phyloP scores from a whole-genome alignment of 2,888 invertebrate genomes.

The Nemotelus pantherinus region DNA sequence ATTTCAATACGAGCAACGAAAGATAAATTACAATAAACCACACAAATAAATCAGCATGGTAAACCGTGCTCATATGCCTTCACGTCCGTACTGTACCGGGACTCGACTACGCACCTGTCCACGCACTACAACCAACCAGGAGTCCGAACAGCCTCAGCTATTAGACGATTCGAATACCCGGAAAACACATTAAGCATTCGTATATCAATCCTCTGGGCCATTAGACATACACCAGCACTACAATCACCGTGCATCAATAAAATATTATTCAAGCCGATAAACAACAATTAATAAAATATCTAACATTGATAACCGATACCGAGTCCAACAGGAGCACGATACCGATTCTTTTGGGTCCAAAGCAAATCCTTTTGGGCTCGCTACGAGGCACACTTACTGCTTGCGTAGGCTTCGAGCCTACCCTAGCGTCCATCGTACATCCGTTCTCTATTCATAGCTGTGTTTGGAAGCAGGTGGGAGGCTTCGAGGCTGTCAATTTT shows the following conservation, averaged over 20 bases:
- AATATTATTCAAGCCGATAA: slow-evolving; percentile 35
- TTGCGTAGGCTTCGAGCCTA: too few species aligned
- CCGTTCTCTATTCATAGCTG: too few species aligned
- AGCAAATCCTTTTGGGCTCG: too few species aligned
- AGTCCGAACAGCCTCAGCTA: background rate
- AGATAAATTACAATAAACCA: slow-evolving; percentile 37
- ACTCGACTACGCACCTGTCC: slow-evolving; percentile 30
- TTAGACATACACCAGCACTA: slow-evolving; percentile 17
- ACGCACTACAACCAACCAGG: background rate
- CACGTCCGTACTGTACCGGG: background rate
- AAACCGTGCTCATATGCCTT: slow-evolving; percentile 21
- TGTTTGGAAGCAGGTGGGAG: too few species aligned
- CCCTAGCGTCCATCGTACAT: too few species aligned
- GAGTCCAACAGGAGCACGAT: background rate
- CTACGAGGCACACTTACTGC: too few species aligned
- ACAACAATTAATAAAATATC: slow-evolving; percentile 41
- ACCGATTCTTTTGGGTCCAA: background rate
- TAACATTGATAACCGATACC: slow-evolving; percentile 22
- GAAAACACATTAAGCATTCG: slow-evolving; percentile 12
- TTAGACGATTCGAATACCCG: slow-evolving; percentile 6
- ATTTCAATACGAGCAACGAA: slow-evolving; percentile 6
- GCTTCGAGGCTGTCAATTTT: too few species aligned
- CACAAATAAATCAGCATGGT: slow-evolving; percentile 35
- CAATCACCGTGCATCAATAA: slow-evolving; percentile 28
- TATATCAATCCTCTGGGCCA: slow-evolving; percentile 28